Percentiles rank a stretch among this genome's conserved stretches.
Evolutionary conservation across 2,888 invertebrate genomes (phyloP).

Genomic region (Scaptomyza polygonia): DNA sequence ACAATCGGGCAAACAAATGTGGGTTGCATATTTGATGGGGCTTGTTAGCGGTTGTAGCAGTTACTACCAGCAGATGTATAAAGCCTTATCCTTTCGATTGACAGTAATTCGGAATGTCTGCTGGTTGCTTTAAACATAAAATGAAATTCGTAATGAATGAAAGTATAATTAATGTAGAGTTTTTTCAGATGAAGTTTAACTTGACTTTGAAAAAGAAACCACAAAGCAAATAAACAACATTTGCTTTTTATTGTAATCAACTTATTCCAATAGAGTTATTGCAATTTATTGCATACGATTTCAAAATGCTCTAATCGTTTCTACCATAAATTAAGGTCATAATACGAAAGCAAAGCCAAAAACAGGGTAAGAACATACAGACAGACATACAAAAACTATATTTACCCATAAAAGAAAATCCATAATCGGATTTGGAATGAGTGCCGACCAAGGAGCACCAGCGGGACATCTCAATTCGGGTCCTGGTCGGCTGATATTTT

Average conservation of each 20-base stretch:
- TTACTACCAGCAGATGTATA: conserved; percentile 38
- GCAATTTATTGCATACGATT: conserved; percentile 37
- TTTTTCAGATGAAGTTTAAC: background rate
- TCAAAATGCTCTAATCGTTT: conserved; percentile 56
- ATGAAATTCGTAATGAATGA: too few relatives aligned
- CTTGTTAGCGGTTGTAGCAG: conserved; percentile 12
- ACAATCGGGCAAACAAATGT: conserved; percentile 35
- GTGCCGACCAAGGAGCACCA: conserved; percentile 50
- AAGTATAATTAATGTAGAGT: background rate
- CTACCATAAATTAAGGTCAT: conserved; percentile 67
- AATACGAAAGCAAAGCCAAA: conserved; percentile 49
- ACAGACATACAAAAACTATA: background rate
- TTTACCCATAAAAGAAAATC: conserved; percentile 35
- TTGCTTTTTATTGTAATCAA: background rate
- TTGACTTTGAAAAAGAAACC: too few relatives aligned
- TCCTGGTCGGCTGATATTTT: conserved; percentile 15
- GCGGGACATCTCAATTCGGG: conserved; percentile 73
- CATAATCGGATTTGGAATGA: conserved; percentile 73
- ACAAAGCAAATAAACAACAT: conserved; percentile 5
- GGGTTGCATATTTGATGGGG: conserved; percentile 39
- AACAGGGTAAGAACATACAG: background rate
- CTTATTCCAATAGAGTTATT: conserved; percentile 22
- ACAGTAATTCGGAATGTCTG: background rate
- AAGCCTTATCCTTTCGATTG: conserved; percentile 17
- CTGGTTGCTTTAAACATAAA: background rate